Conservation (phyloP, 2,113 vertebrate genomes). For the Dipodomys merriami region DNA sequence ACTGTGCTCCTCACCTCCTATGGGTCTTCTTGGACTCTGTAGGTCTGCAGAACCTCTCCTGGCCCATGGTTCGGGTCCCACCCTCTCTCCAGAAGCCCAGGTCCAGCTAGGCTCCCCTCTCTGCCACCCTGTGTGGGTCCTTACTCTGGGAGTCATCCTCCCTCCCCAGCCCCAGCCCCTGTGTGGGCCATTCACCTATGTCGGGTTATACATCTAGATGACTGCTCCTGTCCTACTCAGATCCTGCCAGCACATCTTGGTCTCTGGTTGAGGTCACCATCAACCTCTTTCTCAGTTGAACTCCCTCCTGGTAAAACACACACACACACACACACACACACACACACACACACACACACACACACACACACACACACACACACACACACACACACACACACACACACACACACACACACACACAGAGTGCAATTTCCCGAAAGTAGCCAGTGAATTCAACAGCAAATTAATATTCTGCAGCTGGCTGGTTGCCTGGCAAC, state of each 20-base stretch:
- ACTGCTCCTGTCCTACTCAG: not conserved
- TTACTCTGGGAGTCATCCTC: not conserved
- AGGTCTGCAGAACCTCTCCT: not conserved
- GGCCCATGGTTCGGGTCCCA: not conserved
- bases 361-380: no score
- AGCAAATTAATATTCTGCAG: slow-evolving; percentile 22
- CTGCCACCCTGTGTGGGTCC: not conserved
- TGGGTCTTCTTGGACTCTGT: not conserved
- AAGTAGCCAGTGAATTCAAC: not conserved
- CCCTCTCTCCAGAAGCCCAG: not conserved
- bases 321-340: no score
- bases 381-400: no score
- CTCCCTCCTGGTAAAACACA: not conserved
- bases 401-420: no score
- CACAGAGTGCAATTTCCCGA: not conserved
- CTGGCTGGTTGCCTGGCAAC: slow-evolving; percentile 64
- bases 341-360: no score
- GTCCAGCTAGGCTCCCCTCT: not conserved
- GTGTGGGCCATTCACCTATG: not conserved
- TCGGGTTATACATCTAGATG: no score
- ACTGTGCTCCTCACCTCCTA: not conserved
- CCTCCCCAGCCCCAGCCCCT: not conserved
- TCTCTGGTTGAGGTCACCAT: not conserved
- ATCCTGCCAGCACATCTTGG: not conserved
- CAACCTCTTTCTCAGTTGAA: not conserved